Evolutionary conservation across 2,888 invertebrate species (phyloP), one percentile per base, ranked within the genome.

Genomic region (Automeris io): DNA sequence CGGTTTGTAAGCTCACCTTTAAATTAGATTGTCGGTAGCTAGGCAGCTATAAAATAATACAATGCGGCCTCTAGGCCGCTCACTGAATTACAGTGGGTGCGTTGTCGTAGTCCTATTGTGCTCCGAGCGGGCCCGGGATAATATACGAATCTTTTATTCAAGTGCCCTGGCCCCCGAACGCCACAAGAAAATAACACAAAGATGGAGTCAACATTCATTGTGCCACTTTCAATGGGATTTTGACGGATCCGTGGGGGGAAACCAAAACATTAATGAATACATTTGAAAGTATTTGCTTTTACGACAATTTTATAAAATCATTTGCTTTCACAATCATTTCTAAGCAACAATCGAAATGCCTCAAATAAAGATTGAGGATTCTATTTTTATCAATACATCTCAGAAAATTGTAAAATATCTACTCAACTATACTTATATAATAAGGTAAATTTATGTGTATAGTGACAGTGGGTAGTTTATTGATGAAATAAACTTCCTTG

Each of bases 71-170:
- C 68, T 57, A 64, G 69, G 63, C 63, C 53, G 59, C 69, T 71
- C 67, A 63, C 72, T 66, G 76, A 69, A 76, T 75, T 75, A 74
- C 70, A 70, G 68, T 64, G 68, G 70, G 64, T 78, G 73, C 71
- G 76, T 77, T 71, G 77, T 73, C 74, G 73, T 59, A 58, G 61
- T 60, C 60, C 75, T 45, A 82, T 83, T 86, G 82, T 86, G 54
- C 59, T 63, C 61, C 43, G 55, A 55, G 57, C 58, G 60, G 63
- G 72, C 57, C 59, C 52, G 67, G 74, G 69, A 80, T 80, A 78
- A 81, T 79, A 77, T 72, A 72, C 73, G 73, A 78, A 83, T 83
- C 79, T 83, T 83, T 85, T 85, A 83, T 85, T 82, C 83, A 83
- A 80, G 77, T 80, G 74, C 75, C 61, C 64, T 67, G 71, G 71